phyloP scores from a whole-genome alignment of 2,113 vertebrate species.

The Notechis scutatus region DNA sequence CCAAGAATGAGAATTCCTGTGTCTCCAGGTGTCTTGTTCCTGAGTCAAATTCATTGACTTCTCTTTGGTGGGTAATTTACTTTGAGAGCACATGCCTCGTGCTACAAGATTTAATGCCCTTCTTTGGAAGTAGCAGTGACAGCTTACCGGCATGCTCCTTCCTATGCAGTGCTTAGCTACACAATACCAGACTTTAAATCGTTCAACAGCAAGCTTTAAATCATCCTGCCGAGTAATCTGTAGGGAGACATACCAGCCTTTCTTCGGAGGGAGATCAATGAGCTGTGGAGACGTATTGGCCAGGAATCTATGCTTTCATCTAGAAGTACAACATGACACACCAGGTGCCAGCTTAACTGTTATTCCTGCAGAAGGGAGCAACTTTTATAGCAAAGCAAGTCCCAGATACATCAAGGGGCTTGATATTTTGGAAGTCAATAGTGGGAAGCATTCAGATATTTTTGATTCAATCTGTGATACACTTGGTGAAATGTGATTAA shows the following conservation, averaged over 20 bases:
- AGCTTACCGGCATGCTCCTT: constrained; percentile 51
- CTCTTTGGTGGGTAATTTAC: constrained; percentile 54
- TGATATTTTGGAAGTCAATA: constrained; percentile 56
- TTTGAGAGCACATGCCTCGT: constrained; percentile 36
- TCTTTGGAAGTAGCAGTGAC: constrained; percentile 51
- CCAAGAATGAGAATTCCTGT: constrained; percentile 34
- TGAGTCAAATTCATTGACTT: constrained; percentile 55
- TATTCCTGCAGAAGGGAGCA: constrained; percentile 54
- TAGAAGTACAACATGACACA: constrained; percentile 62
- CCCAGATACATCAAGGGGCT: constrained; percentile 49
- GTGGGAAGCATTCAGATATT: constrained; percentile 38
- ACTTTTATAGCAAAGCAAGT: constrained; percentile 42
- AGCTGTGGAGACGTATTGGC: constrained; percentile 68
- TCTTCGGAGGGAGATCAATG: constrained; percentile 71
- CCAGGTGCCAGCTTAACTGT: constrained; percentile 60
- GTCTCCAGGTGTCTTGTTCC: constrained; percentile 45
- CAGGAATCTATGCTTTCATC: constrained; percentile 67
- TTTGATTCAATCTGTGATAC: constrained; percentile 20
- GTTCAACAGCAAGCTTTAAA: constrained; percentile 71
- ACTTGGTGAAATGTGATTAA: not conserved
- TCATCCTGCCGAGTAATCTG: constrained; percentile 63
- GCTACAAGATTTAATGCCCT: constrained; percentile 48
- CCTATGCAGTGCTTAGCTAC: constrained; percentile 49
- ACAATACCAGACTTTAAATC: constrained; percentile 62
- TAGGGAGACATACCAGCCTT: constrained; percentile 69